phyloP scores from a whole-genome alignment of 2,888 invertebrate genomes.

The Stenodera caucasica region DNA sequence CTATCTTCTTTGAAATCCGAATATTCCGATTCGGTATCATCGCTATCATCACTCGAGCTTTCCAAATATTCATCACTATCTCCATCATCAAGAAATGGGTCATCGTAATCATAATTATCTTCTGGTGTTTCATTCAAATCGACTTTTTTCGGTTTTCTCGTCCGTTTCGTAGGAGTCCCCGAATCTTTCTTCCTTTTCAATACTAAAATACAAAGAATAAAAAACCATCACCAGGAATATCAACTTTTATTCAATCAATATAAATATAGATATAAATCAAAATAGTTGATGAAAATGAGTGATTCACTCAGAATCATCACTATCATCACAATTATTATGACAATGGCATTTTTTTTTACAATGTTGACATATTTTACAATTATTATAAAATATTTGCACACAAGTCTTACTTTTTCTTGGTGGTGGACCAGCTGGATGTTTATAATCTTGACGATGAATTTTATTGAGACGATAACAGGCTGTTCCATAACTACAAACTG shows the following conservation, averaged over 20 bases:
- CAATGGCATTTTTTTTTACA: constrained; percentile 25
- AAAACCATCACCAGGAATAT: background rate
- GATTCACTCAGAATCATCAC: constrained; percentile 30
- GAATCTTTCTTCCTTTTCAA: background rate
- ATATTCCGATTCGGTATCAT: constrained; percentile 21
- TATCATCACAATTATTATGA: constrained; percentile 36
- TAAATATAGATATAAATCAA: constrained; percentile 13
- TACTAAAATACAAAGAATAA: too few relatives aligned
- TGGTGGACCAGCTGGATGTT: constrained; percentile 51
- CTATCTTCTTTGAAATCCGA: constrained; percentile 15
- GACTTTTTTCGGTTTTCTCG: constrained; percentile 12
- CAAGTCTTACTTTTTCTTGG: constrained; percentile 19
- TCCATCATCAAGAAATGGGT: constrained; percentile 21
- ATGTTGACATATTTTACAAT: constrained; percentile 33
- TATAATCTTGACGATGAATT: constrained; percentile 61
- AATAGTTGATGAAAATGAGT: too few relatives aligned
- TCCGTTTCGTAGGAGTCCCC: constrained; percentile 3
- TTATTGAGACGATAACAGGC: constrained; percentile 62
- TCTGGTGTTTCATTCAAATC: constrained; percentile 10
- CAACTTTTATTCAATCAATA: background rate
- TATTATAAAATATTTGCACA: constrained; percentile 13
- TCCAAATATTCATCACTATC: constrained; percentile 22
- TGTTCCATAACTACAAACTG: constrained; percentile 63
- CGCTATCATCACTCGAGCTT: constrained; percentile 12
- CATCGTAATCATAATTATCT: constrained; percentile 20